These are phyloP conservation scores for Euplagia quadripunctaria DNA, from an alignment of 2,888 invertebrate genomes.

Conservation along the genomic window DNA sequence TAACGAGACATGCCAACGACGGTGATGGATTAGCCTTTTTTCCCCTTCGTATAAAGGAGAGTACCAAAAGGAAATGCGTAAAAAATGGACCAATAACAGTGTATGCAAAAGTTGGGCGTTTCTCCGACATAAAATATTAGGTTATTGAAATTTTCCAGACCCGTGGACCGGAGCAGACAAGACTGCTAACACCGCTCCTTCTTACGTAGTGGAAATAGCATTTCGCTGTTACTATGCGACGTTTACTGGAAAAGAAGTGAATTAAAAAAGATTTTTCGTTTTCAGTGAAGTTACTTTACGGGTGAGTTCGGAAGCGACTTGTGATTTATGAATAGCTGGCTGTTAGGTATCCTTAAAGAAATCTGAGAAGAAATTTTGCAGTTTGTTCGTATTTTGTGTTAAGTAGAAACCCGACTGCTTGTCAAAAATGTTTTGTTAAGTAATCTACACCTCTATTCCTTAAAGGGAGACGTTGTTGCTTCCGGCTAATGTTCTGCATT, in stretches of 20 bases:
- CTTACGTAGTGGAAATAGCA: slow-evolving; percentile 53
- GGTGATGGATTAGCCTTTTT: slow-evolving; percentile 78
- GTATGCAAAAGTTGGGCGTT: slow-evolving; percentile 65
- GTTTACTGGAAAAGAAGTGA: slow-evolving; percentile 30
- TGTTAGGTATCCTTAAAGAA: background rate
- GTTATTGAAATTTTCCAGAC: slow-evolving; percentile 74
- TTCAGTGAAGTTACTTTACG: background rate
- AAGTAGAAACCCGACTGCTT: background rate
- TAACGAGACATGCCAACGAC: slow-evolving; percentile 82
- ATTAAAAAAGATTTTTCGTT: slow-evolving; percentile 31
- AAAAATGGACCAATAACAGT: slow-evolving; percentile 70
- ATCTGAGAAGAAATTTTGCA: background rate
- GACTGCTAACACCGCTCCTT: slow-evolving; percentile 52
- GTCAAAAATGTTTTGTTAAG: background rate
- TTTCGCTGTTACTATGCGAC: slow-evolving; percentile 46
- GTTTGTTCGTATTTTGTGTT: background rate
- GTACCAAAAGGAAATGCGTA: slow-evolving; percentile 58
- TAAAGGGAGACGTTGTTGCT: background rate
- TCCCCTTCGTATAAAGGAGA: slow-evolving; percentile 60
- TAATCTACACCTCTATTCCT: background rate
- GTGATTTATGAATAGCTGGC: slow-evolving; percentile 1
- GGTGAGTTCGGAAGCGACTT: background rate
- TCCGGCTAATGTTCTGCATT: too few relatives aligned
- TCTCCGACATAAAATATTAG: slow-evolving; percentile 66
- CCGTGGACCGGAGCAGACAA: slow-evolving; percentile 62